Percentiles rank a stretch among this genome's conserved stretches.
Evolutionary conservation across 2,113 vertebrate species (phyloP).

Genomic region (Psilopsiagon aurifrons): DNA sequence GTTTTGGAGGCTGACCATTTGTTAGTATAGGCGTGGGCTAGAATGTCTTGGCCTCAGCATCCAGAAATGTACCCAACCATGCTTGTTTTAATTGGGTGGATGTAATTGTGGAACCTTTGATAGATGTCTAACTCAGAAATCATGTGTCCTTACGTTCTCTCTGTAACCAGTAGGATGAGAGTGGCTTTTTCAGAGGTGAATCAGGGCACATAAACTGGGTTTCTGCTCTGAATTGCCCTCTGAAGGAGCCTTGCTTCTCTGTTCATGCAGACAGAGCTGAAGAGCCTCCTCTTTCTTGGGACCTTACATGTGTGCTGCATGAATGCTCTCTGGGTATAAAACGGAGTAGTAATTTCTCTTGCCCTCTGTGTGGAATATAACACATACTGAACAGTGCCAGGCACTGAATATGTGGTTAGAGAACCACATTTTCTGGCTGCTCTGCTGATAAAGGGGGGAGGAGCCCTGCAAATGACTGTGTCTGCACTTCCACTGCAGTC

Average conservation of each 20-base stretch:
- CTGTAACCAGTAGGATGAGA: neutral
- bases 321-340: neutral
- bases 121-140: neutral
- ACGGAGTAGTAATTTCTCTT: neutral
- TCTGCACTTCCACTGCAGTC: neutral
- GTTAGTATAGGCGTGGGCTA: neutral
- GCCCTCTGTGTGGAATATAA: neutral
- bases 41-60: neutral
- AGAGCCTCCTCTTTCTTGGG: neutral
- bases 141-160: neutral
- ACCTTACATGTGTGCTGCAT: neutral
- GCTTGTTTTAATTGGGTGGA: conserved; percentile 5
- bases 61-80: neutral
- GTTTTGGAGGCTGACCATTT: neutral
- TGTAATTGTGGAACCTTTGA: neutral
- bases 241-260: neutral
- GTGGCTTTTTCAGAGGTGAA: neutral
- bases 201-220: neutral
- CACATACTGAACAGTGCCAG: neutral
- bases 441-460: neutral
- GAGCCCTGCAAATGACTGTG: neutral
- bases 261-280: neutral
- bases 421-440: neutral
- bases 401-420: neutral
- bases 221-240: neutral